Conservation (phyloP, 2,797 vertebrate genomes). For the Simalia tracyae region DNA sequence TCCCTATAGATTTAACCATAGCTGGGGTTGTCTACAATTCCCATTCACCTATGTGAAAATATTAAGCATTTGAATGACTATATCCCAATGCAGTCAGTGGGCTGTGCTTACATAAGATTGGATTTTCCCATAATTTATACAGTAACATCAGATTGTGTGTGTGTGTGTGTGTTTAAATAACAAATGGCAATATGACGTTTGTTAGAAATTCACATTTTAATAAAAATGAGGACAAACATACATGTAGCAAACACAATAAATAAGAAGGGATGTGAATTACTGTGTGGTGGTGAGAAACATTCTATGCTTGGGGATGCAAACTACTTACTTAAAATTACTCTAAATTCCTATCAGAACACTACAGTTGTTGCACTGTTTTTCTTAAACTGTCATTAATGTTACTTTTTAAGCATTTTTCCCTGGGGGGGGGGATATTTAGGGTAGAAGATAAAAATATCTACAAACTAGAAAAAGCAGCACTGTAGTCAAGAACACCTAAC, state of each 20-base stretch:
- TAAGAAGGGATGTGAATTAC: not conserved
- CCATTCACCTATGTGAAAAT: not conserved
- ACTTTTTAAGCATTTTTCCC: not conserved
- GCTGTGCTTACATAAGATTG: no score
- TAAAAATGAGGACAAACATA: no score
- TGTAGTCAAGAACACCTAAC: not conserved
- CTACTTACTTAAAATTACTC: not conserved
- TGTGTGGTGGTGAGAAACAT: not conserved
- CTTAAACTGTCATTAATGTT: slow-evolving; percentile 9
- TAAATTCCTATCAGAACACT: not conserved
- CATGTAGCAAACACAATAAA: not conserved
- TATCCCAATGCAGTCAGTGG: not conserved
- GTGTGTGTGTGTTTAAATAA: no score
- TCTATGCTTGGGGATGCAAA: no score
- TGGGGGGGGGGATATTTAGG: not conserved
- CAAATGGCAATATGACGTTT: no score
- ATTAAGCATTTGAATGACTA: not conserved
- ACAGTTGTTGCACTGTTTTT: not conserved
- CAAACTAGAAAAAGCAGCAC: not conserved
- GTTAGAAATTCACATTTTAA: no score
- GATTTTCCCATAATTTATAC: no score
- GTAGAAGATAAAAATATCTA: not conserved
- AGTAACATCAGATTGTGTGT: no score
- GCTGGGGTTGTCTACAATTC: no score
- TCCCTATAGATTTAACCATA: not conserved